Percentiles rank a stretch among this genome's conserved stretches.
phyloP scores from a whole-genome alignment of 2,888 invertebrate species.

The Koerneria pararmatus region DNA sequence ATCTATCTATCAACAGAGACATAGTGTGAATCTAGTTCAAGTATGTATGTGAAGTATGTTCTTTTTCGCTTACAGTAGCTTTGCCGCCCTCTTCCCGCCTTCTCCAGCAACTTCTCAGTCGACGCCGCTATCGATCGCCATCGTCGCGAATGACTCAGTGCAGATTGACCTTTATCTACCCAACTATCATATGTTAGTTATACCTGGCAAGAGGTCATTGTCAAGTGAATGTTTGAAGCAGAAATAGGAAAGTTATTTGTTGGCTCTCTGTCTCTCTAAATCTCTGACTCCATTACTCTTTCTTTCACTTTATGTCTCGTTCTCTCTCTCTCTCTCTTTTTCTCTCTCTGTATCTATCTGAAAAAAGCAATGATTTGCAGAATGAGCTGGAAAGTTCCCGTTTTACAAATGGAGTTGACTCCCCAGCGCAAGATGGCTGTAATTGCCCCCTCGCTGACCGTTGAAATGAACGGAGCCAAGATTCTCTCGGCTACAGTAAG shows the following conservation, averaged over 20 bases:
- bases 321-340: too few species aligned
- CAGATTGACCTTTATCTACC: constrained; percentile 38
- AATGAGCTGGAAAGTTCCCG: constrained; percentile 31
- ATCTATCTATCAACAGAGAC: too few species aligned
- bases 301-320: constrained; percentile 5
- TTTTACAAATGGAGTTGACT: constrained; percentile 25
- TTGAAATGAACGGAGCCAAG: constrained; percentile 29
- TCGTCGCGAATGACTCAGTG: constrained; percentile 31
- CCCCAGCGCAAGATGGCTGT: constrained; percentile 23
- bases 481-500: constrained; percentile 33
- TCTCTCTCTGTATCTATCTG: constrained; percentile 18
- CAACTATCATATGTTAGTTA: constrained; percentile 31
- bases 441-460: constrained; percentile 23
- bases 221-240: background rate
- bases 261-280: background rate
- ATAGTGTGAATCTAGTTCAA: too few species aligned
- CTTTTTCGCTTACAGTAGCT: constrained; percentile 1
- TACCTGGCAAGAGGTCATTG: background rate
- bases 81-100: background rate
- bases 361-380: constrained; percentile 23
- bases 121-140: constrained; percentile 10
- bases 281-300: background rate
- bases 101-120: constrained; percentile 4
- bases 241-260: too few species aligned
- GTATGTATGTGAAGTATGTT: too few species aligned